Conservation (phyloP, 1,140 invertebrate species). For the Magallana angulata region DNA sequence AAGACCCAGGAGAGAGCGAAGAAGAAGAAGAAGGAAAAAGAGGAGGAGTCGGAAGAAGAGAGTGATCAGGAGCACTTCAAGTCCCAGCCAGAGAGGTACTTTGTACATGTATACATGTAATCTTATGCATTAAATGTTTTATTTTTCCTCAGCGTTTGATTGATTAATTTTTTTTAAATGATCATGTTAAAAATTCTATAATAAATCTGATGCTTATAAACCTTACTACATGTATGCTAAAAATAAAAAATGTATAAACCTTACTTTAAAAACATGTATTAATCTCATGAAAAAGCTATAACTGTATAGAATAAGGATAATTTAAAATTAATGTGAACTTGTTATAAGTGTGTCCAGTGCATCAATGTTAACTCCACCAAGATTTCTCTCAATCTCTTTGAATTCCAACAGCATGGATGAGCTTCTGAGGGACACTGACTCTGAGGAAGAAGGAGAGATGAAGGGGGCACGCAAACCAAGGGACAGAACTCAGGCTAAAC, state of each 20-base stretch:
- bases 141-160: not conserved
- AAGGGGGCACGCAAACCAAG: conserved; percentile 68
- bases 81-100: conserved; percentile 69
- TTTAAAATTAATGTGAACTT: no score
- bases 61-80: conserved; percentile 77
- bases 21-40: conserved; percentile 82
- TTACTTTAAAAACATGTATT: no score
- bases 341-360: no score
- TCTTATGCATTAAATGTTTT: not conserved
- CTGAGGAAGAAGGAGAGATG: conserved; percentile 84
- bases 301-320: no score
- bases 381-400: conserved; percentile 48
- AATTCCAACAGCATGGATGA: conserved; percentile 84
- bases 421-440: conserved; percentile 82
- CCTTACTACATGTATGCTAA: no score
- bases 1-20: conserved; percentile 88
- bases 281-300: no score
- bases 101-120: not conserved
- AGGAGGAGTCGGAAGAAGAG: conserved; percentile 80
- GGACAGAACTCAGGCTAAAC: conserved; percentile 77
- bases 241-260: no score
- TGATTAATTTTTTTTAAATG: no score
- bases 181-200: no score
- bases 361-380: no score
- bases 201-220: no score